These are phyloP conservation scores for Tolypeutes matacus DNA, from an alignment of 2,797 vertebrate genomes.

Conservation along the genomic window DNA sequence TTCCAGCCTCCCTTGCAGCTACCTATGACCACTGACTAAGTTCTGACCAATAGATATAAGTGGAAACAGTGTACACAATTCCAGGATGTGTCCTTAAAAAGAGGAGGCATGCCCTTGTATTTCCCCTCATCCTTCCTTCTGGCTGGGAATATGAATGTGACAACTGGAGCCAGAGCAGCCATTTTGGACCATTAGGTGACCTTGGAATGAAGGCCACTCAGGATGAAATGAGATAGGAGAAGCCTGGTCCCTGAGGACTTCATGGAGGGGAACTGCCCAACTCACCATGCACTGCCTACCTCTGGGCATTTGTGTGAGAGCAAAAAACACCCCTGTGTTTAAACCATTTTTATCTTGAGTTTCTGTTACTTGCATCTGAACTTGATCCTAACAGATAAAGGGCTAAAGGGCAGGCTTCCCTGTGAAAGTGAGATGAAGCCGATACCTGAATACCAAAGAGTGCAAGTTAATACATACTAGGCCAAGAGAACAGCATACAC, in stretches of 20 bases:
- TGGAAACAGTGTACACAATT: background rate
- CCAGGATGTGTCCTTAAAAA: background rate
- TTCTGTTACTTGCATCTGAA: background rate
- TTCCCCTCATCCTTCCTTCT: background rate
- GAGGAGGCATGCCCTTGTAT: background rate
- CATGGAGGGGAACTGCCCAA: background rate
- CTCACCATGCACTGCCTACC: background rate
- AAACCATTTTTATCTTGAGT: background rate
- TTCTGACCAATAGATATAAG: background rate
- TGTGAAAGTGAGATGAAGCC: background rate
- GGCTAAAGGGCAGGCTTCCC: background rate
- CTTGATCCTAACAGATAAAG: background rate
- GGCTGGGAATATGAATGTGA: background rate
- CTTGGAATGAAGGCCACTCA: slow-evolving; percentile 23
- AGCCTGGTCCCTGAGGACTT: background rate
- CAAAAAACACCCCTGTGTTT: background rate
- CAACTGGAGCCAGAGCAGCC: background rate
- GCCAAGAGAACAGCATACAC: background rate
- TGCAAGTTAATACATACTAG: background rate
- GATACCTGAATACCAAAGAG: background rate
- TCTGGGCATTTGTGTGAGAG: background rate
- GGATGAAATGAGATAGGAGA: background rate
- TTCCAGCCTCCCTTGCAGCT: background rate
- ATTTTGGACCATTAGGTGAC: background rate
- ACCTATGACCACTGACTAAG: background rate